These are phyloP conservation scores for Orthonychiurus folsomi DNA, from an alignment of 2,888 invertebrate genomes.

Conservation along the genomic window DNA sequence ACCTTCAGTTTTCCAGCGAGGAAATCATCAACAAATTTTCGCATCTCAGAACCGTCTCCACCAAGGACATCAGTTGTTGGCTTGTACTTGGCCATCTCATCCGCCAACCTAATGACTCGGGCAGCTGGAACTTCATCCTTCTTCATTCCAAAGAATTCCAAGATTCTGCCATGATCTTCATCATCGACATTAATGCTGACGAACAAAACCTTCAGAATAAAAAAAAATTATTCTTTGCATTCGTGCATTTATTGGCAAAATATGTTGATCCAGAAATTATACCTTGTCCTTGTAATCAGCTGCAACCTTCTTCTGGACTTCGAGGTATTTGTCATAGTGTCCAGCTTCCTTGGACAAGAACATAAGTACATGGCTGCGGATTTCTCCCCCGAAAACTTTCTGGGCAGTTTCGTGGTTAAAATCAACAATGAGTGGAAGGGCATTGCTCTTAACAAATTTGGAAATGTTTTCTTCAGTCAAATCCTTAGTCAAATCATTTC, in stretches of 20 bases:
- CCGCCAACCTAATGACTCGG: conserved; percentile 86
- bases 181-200: conserved; percentile 92
- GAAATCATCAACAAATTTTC: conserved; percentile 78
- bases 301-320: conserved; percentile 71
- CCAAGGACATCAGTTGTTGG: conserved; percentile 66
- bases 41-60: conserved; percentile 53
- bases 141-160: conserved; percentile 99
- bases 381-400: conserved; percentile 95
- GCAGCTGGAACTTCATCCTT: conserved; percentile 84
- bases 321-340: conserved; percentile 69
- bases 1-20: conserved; percentile 81
- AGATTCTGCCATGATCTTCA: conserved; percentile 90
- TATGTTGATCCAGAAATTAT: conserved; percentile 16
- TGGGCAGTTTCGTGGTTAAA: conserved; percentile 96
- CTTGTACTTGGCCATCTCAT: conserved; percentile 97
- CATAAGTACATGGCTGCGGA: conserved; percentile 90
- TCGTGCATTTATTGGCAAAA: neutral
- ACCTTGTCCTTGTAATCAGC: conserved; percentile 79
- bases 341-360: conserved; percentile 88
- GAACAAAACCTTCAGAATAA: conserved; percentile 64
- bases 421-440: conserved; percentile 84
- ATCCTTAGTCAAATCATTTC: conserved; percentile 63
- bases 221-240: neutral
- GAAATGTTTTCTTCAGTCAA: conserved; percentile 58
- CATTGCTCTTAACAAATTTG: conserved; percentile 72